Evolutionary conservation across 2,888 invertebrate species (phyloP), one percentile per base, ranked within the genome.

Genomic region (Chalcis sispes): DNA sequence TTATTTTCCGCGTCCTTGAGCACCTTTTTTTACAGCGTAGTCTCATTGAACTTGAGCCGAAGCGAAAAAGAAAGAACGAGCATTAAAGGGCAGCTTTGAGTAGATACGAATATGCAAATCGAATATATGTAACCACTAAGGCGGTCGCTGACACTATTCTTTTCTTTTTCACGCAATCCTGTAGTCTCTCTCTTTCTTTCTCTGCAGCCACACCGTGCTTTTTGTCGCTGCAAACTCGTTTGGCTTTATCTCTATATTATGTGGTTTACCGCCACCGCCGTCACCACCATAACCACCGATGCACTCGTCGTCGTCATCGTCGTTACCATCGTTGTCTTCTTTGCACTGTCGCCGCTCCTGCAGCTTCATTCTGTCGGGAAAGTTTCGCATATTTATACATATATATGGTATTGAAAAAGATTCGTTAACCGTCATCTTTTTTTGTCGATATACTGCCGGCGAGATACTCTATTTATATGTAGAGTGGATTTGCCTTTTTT

Each of bases 161-260:
- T 18, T 15, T 27, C 42, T 50, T 46, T 48, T 50, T n/a, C 52
- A n/a, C n/a, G n/a, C n/a, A n/a, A n/a, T n/a, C n/a, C n/a, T n/a
- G n/a, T n/a, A n/a, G n/a, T 3, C 23, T 62, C 62, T 64, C 48
- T 48, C 50, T 64, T 27, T 18, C 13, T 32, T 18, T 52, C 27
- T 59, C n/a, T 70, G 50, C 18, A 4, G 20, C 20, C 18, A 5
- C 2, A 20, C 18, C 32, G 36, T 5, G 20, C 25, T 72, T 65
- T 61, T 71, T 40, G 25, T 29, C 32, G 40, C 48, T 58, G 65
- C 66, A 72, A 72, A 66, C 72, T 72, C 50, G 72, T 66, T 72
- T 71, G 50, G 48, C 52, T 58, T 36, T 42, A 29, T n/a, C 32
- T 48, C n/a, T 50, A 42, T 42, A 42, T 20, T n/a, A n/a, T n/a